These are phyloP conservation scores for Bhutanitis thaidina DNA, from an alignment of 2,888 invertebrate genomes.

Conservation along the genomic window DNA sequence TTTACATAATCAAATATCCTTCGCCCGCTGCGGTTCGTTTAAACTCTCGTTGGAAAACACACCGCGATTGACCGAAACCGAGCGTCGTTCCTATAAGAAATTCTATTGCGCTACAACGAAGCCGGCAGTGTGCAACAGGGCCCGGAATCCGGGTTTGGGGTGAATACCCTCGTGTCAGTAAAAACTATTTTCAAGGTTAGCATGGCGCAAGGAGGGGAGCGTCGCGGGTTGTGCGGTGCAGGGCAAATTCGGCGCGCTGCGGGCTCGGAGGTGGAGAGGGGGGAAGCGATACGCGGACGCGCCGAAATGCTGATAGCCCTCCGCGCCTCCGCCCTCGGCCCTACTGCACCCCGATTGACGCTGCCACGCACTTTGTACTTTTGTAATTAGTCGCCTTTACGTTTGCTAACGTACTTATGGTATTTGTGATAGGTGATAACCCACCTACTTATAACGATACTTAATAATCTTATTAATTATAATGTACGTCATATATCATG, in stretches of 20 bases:
- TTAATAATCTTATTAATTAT: too few species aligned
- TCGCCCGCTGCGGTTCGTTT: conserved; percentile 59
- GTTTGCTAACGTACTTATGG: not conserved
- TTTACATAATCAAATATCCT: conserved; percentile 67
- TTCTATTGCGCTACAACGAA: conserved; percentile 39
- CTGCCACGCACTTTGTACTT: conserved; percentile 21
- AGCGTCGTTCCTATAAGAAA: conserved; percentile 52
- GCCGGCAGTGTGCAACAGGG: conserved; percentile 60
- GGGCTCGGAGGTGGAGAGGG: conserved; percentile 41
- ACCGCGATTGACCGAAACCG: conserved; percentile 36
- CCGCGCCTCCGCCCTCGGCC: conserved; percentile 40
- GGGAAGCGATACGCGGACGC: conserved; percentile 47
- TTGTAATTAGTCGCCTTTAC: not conserved
- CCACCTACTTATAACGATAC: too few species aligned
- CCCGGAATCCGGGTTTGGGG: conserved; percentile 76
- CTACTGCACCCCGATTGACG: conserved; percentile 33
- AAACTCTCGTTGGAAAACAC: conserved; percentile 51
- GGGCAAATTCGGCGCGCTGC: conserved; percentile 71
- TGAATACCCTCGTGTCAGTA: conserved; percentile 78
- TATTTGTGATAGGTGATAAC: too few species aligned
- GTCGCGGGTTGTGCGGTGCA: conserved; percentile 52
- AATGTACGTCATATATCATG: too few species aligned
- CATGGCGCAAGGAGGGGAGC: conserved; percentile 68
- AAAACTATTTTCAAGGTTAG: conserved; percentile 80
- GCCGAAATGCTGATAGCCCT: conserved; percentile 76